These are phyloP conservation scores for Lepus townsendii DNA, from an alignment of 2,797 vertebrate species.

Conservation along the genomic window DNA sequence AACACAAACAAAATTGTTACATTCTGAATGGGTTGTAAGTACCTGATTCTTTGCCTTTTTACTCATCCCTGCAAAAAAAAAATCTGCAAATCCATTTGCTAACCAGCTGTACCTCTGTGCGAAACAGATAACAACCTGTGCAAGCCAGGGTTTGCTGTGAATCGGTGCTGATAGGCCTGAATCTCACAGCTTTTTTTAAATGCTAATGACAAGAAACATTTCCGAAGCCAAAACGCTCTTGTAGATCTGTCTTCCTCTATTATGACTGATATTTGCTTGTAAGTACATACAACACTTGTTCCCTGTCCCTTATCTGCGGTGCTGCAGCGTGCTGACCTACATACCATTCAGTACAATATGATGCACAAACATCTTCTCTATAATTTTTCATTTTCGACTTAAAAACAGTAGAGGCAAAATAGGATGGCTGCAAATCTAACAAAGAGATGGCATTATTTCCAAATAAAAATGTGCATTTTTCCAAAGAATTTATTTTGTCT, in stretches of 20 bases:
- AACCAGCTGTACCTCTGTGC: slow-evolving; percentile 99
- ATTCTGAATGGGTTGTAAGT: slow-evolving; percentile 97
- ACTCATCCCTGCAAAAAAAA: slow-evolving; percentile 99
- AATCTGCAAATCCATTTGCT: slow-evolving; percentile 99
- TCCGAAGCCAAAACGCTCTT: slow-evolving; percentile 98
- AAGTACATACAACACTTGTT: slow-evolving; percentile 99
- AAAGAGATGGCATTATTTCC: slow-evolving; percentile 99
- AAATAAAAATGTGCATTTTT: slow-evolving; percentile 96
- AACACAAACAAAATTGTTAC: slow-evolving; percentile 94
- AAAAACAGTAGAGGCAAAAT: slow-evolving; percentile 99
- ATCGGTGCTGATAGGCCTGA: slow-evolving; percentile 99
- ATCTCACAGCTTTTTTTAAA: slow-evolving; percentile 99
- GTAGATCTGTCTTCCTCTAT: slow-evolving; percentile 99
- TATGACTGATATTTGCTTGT: slow-evolving; percentile 99
- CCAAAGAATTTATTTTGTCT: slow-evolving; percentile 96
- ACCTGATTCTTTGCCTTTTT: slow-evolving; percentile 99
- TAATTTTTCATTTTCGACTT: slow-evolving; percentile 98
- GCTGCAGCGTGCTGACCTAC: slow-evolving; percentile 99
- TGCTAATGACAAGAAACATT: slow-evolving; percentile 99
- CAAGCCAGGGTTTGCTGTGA: slow-evolving; percentile 98
- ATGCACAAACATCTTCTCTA: slow-evolving; percentile 98
- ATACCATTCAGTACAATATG: slow-evolving; percentile 99
- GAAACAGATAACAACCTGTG: slow-evolving; percentile 99
- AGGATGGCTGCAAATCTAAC: slow-evolving; percentile 98
- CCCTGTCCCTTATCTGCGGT: slow-evolving; percentile 98